phyloP scores from a whole-genome alignment of 1,140 invertebrate genomes.

The Papilio machaon region DNA sequence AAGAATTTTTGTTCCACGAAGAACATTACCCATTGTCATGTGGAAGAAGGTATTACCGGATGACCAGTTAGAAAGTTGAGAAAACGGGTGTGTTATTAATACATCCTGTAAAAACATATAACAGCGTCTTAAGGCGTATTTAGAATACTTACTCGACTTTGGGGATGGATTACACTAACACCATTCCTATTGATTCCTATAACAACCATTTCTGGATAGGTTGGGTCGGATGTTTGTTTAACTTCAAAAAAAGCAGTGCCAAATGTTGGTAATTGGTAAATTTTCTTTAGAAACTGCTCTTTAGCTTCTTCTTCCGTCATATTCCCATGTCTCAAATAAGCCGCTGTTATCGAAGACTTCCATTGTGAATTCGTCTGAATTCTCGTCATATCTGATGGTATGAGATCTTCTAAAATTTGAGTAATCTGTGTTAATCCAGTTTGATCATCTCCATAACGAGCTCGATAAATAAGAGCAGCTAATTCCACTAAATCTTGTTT shows the following conservation, averaged over 20 bases:
- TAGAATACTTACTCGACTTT: slow-evolving; percentile 87
- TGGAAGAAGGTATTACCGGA: slow-evolving; percentile 97
- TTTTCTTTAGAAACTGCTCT: slow-evolving; percentile 90
- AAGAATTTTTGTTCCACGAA: slow-evolving; percentile 92
- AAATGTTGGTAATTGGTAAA: slow-evolving; percentile 93
- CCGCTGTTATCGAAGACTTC: slow-evolving; percentile 88
- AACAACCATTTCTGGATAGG: slow-evolving; percentile 92
- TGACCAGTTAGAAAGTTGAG: slow-evolving; percentile 95
- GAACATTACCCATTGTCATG: slow-evolving; percentile 95
- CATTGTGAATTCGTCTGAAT: slow-evolving; percentile 89
- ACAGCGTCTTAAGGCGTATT: slow-evolving; percentile 17
- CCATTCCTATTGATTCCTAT: slow-evolving; percentile 96
- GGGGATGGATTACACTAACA: slow-evolving; percentile 93
- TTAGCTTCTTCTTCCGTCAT: slow-evolving; percentile 88
- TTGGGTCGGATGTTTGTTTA: slow-evolving; percentile 92
- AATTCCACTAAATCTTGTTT: slow-evolving; percentile 91
- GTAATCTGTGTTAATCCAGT: slow-evolving; percentile 84
- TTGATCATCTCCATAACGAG: slow-evolving; percentile 88
- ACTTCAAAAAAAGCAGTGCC: slow-evolving; percentile 98
- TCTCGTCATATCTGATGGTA: slow-evolving; percentile 91
- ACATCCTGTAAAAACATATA: slow-evolving; percentile 85
- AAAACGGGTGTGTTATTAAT: slow-evolving; percentile 92
- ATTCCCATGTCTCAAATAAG: slow-evolving; percentile 85
- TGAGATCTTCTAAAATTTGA: slow-evolving; percentile 87
- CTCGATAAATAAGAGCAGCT: slow-evolving; percentile 91